Evolutionary conservation across 2,113 vertebrate species (phyloP), one percentile per base, ranked within the genome.

Genomic region (Syngnathus floridae): DNA sequence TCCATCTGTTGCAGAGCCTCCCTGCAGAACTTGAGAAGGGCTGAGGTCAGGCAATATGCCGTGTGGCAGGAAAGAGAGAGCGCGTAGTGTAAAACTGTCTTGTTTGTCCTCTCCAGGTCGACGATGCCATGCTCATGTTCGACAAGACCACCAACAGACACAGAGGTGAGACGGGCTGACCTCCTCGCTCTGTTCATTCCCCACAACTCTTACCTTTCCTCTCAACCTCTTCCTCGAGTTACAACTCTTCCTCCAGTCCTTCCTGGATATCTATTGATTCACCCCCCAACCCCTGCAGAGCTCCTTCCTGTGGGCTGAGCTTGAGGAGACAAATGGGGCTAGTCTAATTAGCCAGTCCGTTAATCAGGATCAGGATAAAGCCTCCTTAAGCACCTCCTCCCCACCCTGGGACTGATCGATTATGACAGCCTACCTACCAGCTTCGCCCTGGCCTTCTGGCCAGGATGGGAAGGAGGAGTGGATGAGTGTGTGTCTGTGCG

Each of bases 91-190:
- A 78, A 75, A 72, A 77, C 69, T 54, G 63, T 80, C 64, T 79
- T 80, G 75, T 82, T 87, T 83, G 77, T 85, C 58, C 77, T 31
- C 54, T 88, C 80, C 89, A 99, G 97, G 97, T 99, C 73, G 97
- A 98, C 0, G 97, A 99, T n/a, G 97, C 97, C 67, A 99, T 99
- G 97, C 92, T 99, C 82, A 98, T 98, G 97, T 99, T 99, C 2
- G 97, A 99, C 93, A 99, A 99, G 92, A 99, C 96, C 64, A 99
- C 97, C 87, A 98, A 98, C 91, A 90, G 96, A 81, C 97, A 98
- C 91, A 85, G 97, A 96, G 97, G 97, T 98, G 87, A 93, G 91
- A 45, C 41, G 13, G 16, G 31, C 63, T 17, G 64, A 72, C 67
- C 66, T 60, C 75, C 36, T 43, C 57, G 59, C 59, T 56, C 58